Base-by-base conservation (phyloP, 2,797 vertebrate species). In the Chaenodraco wilsoni region DNA sequence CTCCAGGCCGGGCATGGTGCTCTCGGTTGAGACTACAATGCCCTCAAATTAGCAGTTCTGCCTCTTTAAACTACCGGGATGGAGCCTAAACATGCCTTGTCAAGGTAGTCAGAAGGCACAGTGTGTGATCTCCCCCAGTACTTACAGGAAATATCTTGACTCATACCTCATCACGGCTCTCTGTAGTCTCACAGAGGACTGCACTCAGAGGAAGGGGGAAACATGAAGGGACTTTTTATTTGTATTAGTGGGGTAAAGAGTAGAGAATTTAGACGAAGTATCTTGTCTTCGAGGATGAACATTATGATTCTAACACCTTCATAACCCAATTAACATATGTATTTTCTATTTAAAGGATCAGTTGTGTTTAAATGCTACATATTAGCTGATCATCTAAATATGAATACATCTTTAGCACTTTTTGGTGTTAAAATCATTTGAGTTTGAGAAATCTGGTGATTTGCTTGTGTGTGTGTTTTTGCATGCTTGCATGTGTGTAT, bases 1-100 rank as follows among this genome's bases (percentile, higher is more conserved):
- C 65, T 51, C 65, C 55, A 69, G 59, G 65, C 72, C 14, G 8
- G 46, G 65, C 75, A 78, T 3, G 40, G 70, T 55, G 74, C 77
- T 72, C 45, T 75, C 52, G 84, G 83, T 88, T 81, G 79, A 81
- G 88, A 81, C 88, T 88, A 83, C 81, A 84, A 87, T 84, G 72
- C 54, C 85, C 86, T 87, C 87, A 89, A 91, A 92, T 88, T 74
- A 90, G 84, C 86, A 82, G 83, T 78, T 90, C 74, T 76, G 72
- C 55, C 76, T 74, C 75, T 81, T 83, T 63, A 83, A 89, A 83
- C 78, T 81, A 82, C 86, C 85, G 61, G 69, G 76, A 81, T 56
- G 65, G 76, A 80, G 79, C 76, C 78, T 79, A 73, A 87, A 82
- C 82, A 84, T 78, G 84, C 77, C 80, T 82, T 69, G 13, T 56